phyloP scores from a whole-genome alignment of 2,888 invertebrate species.

The Mythimna pallens region DNA sequence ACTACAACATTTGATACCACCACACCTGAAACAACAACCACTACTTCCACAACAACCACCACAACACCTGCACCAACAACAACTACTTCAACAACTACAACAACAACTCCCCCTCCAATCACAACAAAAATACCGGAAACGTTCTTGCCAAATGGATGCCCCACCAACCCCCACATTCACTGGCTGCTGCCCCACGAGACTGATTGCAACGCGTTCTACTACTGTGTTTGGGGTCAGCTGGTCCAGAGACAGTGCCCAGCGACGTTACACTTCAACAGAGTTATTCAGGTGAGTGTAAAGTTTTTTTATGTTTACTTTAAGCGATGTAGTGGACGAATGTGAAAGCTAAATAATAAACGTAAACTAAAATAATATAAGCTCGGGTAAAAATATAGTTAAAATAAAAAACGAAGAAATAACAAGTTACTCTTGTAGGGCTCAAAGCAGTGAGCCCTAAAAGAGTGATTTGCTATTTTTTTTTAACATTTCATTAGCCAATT shows the following conservation, averaged over 20 bases:
- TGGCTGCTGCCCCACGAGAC: slow-evolving; percentile 79
- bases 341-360: no score
- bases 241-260: slow-evolving; percentile 71
- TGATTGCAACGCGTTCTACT: slow-evolving; percentile 81
- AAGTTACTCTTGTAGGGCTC: no score
- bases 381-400: no score
- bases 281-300: slow-evolving; percentile 72
- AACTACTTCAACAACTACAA: slow-evolving; percentile 39
- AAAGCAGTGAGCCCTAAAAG: no score
- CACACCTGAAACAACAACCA: slow-evolving; percentile 8
- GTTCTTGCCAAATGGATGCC: slow-evolving; percentile 81
- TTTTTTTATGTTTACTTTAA: background rate
- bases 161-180: slow-evolving; percentile 76
- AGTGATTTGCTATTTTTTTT: no score
- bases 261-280: slow-evolving; percentile 77
- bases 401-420: no score
- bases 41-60: slow-evolving; percentile 32
- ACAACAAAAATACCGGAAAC: slow-evolving; percentile 49
- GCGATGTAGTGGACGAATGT: background rate
- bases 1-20: slow-evolving; percentile 33
- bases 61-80: slow-evolving; percentile 36
- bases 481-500: no score
- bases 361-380: no score
- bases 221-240: slow-evolving; percentile 81
- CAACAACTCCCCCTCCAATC: slow-evolving; percentile 40